Evolutionary conservation across 2,888 invertebrate genomes (phyloP).

Genomic region (Axea sp.): DNA sequence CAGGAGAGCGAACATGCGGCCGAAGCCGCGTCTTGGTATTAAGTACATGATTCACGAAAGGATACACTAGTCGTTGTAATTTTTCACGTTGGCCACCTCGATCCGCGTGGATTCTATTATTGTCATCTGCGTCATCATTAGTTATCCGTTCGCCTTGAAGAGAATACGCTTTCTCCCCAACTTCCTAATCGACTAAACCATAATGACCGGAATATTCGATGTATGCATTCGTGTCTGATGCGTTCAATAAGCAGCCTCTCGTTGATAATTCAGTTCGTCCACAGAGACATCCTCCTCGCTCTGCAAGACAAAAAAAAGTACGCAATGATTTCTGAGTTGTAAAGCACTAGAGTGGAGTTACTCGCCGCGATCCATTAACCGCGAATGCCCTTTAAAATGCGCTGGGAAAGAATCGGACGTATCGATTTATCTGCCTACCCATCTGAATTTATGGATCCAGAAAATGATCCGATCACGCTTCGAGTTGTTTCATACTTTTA

Average conservation of each 20-base stretch:
- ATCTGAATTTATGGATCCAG: slow-evolving; percentile 14
- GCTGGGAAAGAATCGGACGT: slow-evolving; percentile 7
- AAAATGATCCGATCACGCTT: background rate
- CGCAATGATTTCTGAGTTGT: slow-evolving; percentile 2
- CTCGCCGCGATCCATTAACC: slow-evolving; percentile 27
- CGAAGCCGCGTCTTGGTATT: slow-evolving; percentile 78
- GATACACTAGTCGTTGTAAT: slow-evolving; percentile 29
- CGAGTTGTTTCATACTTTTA: no score
- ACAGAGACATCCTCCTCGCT: slow-evolving; percentile 17
- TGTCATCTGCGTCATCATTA: slow-evolving; percentile 16
- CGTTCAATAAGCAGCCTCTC: slow-evolving; percentile 4
- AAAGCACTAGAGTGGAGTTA: background rate
- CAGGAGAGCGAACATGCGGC: slow-evolving; percentile 76
- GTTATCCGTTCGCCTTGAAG: background rate
- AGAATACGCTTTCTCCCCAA: slow-evolving; percentile 1
- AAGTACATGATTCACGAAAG: slow-evolving; percentile 74
- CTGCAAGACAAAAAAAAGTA: slow-evolving; percentile 9
- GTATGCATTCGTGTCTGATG: slow-evolving; percentile 25
- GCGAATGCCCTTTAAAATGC: slow-evolving; percentile 31
- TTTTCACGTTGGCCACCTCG: background rate
- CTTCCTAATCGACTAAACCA: slow-evolving; percentile 35
- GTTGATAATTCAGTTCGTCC: slow-evolving; percentile 16
- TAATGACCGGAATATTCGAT: slow-evolving; percentile 51
- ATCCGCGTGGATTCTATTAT: slow-evolving; percentile 13
- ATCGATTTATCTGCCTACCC: background rate